These are phyloP conservation scores for Lutjanus erythropterus DNA, from an alignment of 2,113 vertebrate species.

Conservation along the genomic window DNA sequence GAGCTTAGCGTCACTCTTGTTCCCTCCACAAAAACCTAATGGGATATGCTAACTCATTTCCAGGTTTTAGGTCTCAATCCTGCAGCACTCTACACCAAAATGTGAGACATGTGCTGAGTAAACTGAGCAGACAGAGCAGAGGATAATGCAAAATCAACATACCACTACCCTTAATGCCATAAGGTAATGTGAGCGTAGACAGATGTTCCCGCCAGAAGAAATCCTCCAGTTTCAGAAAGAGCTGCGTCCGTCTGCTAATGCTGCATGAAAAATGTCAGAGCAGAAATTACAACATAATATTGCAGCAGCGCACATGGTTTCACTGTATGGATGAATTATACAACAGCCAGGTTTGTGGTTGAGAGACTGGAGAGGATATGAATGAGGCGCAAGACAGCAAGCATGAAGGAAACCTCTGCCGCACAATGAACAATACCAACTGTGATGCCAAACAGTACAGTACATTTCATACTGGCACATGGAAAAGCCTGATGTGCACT, in stretches of 20 bases:
- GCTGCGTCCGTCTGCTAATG: slow-evolving; percentile 75
- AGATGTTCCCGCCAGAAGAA: slow-evolving; percentile 91
- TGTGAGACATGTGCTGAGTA: not conserved
- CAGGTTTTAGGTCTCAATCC: too few species aligned
- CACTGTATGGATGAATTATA: slow-evolving; percentile 32
- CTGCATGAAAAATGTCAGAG: slow-evolving; percentile 66
- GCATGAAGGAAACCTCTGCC: slow-evolving; percentile 26
- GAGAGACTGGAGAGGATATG: not conserved
- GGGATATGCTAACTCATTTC: too few species aligned
- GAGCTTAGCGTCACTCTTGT: too few species aligned
- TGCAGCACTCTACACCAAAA: not conserved
- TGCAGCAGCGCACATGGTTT: slow-evolving; percentile 7
- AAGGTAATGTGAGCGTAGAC: slow-evolving; percentile 88
- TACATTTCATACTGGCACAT: slow-evolving; percentile 9
- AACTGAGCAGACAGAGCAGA: slow-evolving; percentile 8
- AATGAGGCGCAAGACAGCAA: slow-evolving; percentile 7
- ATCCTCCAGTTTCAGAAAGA: slow-evolving; percentile 92
- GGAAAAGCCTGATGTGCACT: slow-evolving; percentile 36
- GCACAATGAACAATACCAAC: slow-evolving; percentile 62
- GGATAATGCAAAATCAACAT: slow-evolving; percentile 67
- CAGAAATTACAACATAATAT: slow-evolving; percentile 35
- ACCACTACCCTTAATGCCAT: slow-evolving; percentile 94
- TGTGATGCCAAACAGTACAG: slow-evolving; percentile 36
- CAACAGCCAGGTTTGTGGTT: slow-evolving; percentile 37
- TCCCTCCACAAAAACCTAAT: too few species aligned